These are phyloP conservation scores for Melolontha melolontha DNA, from an alignment of 2,888 invertebrate species.

Conservation along the genomic window DNA sequence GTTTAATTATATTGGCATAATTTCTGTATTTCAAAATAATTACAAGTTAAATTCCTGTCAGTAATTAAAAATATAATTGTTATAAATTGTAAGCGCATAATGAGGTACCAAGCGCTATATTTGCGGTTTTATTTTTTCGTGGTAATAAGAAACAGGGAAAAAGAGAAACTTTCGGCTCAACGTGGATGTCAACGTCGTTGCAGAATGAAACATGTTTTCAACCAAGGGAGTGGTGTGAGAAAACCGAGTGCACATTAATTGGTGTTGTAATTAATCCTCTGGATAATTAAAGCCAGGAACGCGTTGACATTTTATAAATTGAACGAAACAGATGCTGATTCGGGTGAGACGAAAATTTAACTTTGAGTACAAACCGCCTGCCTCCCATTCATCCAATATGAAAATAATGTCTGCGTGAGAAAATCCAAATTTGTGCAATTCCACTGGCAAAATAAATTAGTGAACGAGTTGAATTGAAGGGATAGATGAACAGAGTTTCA, in stretches of 20 bases:
- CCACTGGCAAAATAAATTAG: conserved; percentile 23
- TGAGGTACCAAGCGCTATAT: conserved; percentile 16
- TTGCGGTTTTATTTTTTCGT: conserved; percentile 8
- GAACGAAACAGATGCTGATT: conserved; percentile 45
- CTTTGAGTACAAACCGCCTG: not conserved
- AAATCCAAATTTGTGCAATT: conserved; percentile 35
- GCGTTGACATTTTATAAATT: conserved; percentile 51
- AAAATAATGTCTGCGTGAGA: conserved; percentile 32
- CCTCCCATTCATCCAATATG: conserved; percentile 8
- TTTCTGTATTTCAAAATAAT: too few species aligned
- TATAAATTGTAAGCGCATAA: conserved; percentile 3
- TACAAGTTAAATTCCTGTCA: too few species aligned
- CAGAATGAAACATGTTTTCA: conserved; percentile 23
- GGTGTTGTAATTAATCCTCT: conserved; percentile 49
- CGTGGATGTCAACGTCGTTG: not conserved
- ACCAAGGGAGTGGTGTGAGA: conserved; percentile 7
- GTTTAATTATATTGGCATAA: too few species aligned
- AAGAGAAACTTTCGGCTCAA: conserved; percentile 12
- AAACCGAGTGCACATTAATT: conserved; percentile 45
- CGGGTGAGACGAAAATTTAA: conserved; percentile 3
- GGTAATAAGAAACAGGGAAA: conserved; percentile 15
- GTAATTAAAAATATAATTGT: conserved; percentile 12
- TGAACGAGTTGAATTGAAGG: conserved; percentile 20
- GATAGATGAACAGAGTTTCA: not conserved
- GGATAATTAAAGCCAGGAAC: conserved; percentile 50